Evolutionary conservation across 2,888 invertebrate genomes (phyloP), one percentile per base, ranked within the genome.

Genomic region (Catocala sponsa): DNA sequence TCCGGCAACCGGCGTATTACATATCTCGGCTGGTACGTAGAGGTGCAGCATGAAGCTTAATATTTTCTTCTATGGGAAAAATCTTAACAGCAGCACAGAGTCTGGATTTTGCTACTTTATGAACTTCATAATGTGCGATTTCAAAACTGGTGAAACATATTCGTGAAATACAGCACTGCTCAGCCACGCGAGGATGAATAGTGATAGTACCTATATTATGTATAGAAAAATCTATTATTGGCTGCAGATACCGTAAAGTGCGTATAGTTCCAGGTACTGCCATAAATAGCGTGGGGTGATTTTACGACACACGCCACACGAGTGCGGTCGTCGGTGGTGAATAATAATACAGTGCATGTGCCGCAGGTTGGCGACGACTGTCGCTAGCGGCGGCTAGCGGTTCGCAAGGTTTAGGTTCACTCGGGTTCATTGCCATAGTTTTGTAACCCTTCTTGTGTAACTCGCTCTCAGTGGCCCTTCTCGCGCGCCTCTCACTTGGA

Each of bases 391-490:
- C 89, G 86, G 73, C 84, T 94, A 94, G 94, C 94, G 94, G 94
- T 92, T 92, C 78, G 92, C 94, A 93, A 91, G 92, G 92, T 92
- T 91, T 89, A 92, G 94, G 94, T 94, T 94, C 91, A 95, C 82
- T 77, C 77, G 87, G 82, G 95, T 94, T 95, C 95, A 94, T 94
- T 95, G 95, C 94, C 95, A 94, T 91, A 95, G 94, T 94, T 95
- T 93, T 93, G 93, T 94, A 94, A 94, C 94, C 94, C 94, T 92
- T 91, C 92, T 94, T 94, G 94, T 94, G 93, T 91, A 94, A 94
- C 92, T 91, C 88, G 90, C 90, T 89, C 88, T 88, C 87, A 75
- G 83, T 80, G 85, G 89, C 90, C 92, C 91, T 91, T 88, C 86
- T 78, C 84, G 80, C 72, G 74, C 83, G 85, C 92, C 91, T 92